Evolutionary conservation across 2,888 invertebrate species (phyloP), one percentile per base, ranked within the genome.

Genomic region (Allygus modestus): DNA sequence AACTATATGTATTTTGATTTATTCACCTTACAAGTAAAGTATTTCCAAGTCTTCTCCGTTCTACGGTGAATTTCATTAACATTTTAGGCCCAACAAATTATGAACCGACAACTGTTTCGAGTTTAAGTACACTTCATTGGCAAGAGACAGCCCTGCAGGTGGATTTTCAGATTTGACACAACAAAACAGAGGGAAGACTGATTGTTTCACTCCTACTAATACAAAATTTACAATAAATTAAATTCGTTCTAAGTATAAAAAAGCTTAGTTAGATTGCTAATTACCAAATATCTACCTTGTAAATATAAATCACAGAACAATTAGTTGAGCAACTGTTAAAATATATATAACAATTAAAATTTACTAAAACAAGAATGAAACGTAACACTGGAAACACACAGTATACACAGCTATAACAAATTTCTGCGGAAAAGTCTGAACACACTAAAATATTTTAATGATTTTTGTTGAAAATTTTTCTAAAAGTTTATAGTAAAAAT

Each of bases 51-150:
- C 41, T 73, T 41, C 31, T 58, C 58, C 31, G 65, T 65, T 31
- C 65, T 1, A 28, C 31, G 12, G 65, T 5, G 9, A 31, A 65
- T 65, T 65, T 54, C 20, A 12, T 23, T 17, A 15, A 65, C 28
- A 65, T 15, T 31, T 28, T 58, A 58, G 65, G 65, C 65, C 28
- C 65, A 15, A 17, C 65, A 28, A 28, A 65, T 11, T 9, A 11
- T 20, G 41, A 41, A 41, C 65, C 15, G n/a, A 37, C 33, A 37
- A 73, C 41, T 73, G 73, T 41, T 73, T 73, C 20, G 23, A 73
- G 41, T 37, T 73, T 73, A 73, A 73, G 73, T 73, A 73, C 73
- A 73, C 73, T 73, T 73, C 20, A 41, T 23, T 73, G 73, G 73
- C 73, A 73, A 73, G 73, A 73, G 23, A 20, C 41, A 37, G 73